Evolutionary conservation across 2,888 invertebrate species (phyloP).

Genomic region (Marasmarcha lunaedactyla): DNA sequence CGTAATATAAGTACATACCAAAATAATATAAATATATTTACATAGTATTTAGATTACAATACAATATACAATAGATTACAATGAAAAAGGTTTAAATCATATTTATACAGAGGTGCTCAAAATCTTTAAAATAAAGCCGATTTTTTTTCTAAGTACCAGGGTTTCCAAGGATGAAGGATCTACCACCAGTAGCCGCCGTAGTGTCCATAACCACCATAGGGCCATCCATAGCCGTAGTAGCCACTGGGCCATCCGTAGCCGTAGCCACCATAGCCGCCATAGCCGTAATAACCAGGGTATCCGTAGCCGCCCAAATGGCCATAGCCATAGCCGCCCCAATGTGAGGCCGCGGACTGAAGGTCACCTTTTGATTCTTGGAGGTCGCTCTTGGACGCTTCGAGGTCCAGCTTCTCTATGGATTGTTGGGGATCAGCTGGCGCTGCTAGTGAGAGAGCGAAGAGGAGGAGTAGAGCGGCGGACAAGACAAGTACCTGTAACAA

Average conservation of each 20-base stretch:
- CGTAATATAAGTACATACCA: too few relatives aligned
- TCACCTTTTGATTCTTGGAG: conserved; percentile 41
- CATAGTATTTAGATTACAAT: too few relatives aligned
- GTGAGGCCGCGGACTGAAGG: conserved; percentile 49
- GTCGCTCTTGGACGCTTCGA: conserved; percentile 24
- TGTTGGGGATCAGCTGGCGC: conserved; percentile 26
- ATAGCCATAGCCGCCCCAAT: conserved; percentile 35
- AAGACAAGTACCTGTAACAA: conserved; percentile 36
- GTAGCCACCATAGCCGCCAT: conserved; percentile 17
- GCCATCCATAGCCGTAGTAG: conserved; percentile 2
- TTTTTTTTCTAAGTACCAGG: too few relatives aligned
- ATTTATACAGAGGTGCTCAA: too few relatives aligned
- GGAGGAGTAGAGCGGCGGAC: conserved; percentile 27
- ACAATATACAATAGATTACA: too few relatives aligned
- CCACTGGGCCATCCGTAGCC: conserved; percentile 28
- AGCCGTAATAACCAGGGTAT: conserved; percentile 16
- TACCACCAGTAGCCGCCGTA: conserved; percentile 18
- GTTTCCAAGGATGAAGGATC: background rate
- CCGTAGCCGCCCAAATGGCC: conserved; percentile 22
- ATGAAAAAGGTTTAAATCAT: too few relatives aligned
- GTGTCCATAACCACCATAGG: conserved; percentile 16
- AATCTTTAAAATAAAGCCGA: too few relatives aligned
- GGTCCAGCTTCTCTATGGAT: conserved; percentile 16
- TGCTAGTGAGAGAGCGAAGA: conserved; percentile 30
- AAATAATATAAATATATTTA: too few relatives aligned